A percentile compares a stretch with the other conserved stretches of the same genome.
phyloP scores from a whole-genome alignment of 1,140 invertebrate genomes.

The Calliphora vicina region DNA sequence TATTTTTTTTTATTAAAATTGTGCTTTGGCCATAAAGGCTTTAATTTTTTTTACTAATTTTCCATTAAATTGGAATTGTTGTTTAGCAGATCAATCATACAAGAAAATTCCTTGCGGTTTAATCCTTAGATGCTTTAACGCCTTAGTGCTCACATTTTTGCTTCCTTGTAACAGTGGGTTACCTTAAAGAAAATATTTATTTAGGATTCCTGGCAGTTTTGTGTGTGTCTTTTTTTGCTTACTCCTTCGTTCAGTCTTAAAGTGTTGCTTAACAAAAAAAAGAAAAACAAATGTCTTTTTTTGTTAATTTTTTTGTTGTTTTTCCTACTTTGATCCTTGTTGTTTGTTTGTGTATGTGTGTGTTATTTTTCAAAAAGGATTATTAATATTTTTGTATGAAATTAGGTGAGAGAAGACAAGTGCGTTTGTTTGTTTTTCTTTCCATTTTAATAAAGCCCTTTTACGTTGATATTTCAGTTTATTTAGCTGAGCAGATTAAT shows the following conservation, averaged over 20 bases:
- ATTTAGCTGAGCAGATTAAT: constrained; percentile 29
- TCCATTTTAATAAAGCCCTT: neutral
- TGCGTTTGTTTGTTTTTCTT: neutral
- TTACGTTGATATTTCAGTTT: constrained; percentile 27
- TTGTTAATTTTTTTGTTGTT: constrained; percentile 1
- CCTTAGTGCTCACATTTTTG: neutral
- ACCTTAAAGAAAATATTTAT: constrained; percentile 6
- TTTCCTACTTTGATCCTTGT: constrained; percentile 21
- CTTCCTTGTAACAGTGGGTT: neutral
- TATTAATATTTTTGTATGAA: constrained; percentile 25
- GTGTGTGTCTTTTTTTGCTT: neutral
- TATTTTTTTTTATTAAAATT: neutral
- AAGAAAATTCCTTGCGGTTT: neutral
- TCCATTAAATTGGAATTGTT: neutral
- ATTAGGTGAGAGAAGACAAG: constrained; percentile 13
- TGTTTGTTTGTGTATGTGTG: too few species aligned
- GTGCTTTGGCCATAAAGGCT: neutral
- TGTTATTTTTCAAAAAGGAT: constrained; percentile 25
- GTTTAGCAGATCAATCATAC: neutral
- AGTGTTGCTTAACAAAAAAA: neutral
- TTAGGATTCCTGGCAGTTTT: constrained; percentile 14
- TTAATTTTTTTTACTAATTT: neutral
- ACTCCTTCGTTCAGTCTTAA: constrained; percentile 4
- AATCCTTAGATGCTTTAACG: constrained; percentile 13
- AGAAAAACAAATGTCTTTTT: neutral